Conservation (phyloP, 2,888 invertebrate species). For the Dolichomitus sp. region DNA sequence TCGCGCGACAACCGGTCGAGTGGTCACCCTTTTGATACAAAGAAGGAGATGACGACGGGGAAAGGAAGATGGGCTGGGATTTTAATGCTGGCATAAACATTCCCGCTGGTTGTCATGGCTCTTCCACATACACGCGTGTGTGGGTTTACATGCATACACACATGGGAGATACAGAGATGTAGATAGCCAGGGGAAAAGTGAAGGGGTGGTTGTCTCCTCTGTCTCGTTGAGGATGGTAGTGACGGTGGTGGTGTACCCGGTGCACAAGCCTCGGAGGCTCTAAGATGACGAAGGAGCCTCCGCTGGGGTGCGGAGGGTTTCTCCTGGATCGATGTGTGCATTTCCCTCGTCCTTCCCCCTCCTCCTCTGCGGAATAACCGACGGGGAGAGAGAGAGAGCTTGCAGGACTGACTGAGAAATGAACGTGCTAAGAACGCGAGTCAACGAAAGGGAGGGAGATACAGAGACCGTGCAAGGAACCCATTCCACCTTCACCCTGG, state of each 20-base stretch:
- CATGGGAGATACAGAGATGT: constrained; percentile 17
- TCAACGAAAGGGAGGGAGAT: constrained; percentile 27
- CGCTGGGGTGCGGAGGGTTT: constrained; percentile 72
- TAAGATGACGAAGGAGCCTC: constrained; percentile 81
- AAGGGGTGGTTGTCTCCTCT: constrained; percentile 58
- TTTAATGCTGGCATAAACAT: constrained; percentile 78
- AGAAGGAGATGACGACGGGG: constrained; percentile 24
- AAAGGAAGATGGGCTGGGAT: constrained; percentile 51
- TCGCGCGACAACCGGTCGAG: constrained; percentile 30
- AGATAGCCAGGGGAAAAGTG: constrained; percentile 43
- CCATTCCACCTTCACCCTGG: constrained; percentile 50
- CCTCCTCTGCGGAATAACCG: constrained; percentile 43
- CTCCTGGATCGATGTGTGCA: constrained; percentile 84
- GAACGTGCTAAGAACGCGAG: constrained; percentile 59
- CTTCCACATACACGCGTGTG: constrained; percentile 11
- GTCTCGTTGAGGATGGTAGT: constrained; percentile 53
- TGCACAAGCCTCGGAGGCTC: constrained; percentile 69
- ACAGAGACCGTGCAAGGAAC: constrained; percentile 48
- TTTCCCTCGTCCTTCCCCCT: constrained; percentile 72
- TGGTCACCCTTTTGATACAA: constrained; percentile 14
- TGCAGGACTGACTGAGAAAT: constrained; percentile 61
- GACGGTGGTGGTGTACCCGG: constrained; percentile 24
- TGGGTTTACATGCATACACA: constrained; percentile 10
- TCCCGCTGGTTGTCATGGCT: constrained; percentile 68
- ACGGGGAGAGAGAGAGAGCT: constrained; percentile 32